phyloP scores from a whole-genome alignment of 2,113 vertebrate genomes.

The Ictidomys tridecemlineatus region DNA sequence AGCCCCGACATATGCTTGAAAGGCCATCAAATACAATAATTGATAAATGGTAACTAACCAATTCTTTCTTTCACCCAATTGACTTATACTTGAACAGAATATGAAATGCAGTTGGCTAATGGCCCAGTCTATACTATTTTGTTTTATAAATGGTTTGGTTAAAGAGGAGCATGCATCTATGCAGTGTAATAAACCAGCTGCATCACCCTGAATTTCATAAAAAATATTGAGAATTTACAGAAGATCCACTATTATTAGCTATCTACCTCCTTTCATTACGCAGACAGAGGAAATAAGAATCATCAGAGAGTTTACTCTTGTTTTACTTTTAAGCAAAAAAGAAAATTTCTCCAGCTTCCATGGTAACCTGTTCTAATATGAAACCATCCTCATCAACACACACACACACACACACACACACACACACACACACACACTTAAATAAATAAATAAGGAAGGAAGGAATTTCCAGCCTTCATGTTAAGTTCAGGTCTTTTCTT shows the following conservation, averaged over 20 bases:
- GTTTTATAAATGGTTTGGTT: slow-evolving; percentile 3
- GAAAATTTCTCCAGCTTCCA: slow-evolving; percentile 10
- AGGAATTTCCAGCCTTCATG: background rate
- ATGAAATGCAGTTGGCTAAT: slow-evolving; percentile 14
- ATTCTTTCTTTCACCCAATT: slow-evolving; percentile 49
- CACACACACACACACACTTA: too few species aligned
- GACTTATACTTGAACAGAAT: slow-evolving; percentile 13
- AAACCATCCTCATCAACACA: background rate
- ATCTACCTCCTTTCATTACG: background rate
- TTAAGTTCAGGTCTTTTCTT: background rate
- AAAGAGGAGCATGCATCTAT: slow-evolving; percentile 4
- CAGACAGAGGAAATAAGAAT: slow-evolving; percentile 11
- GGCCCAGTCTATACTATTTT: background rate
- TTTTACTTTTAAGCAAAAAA: background rate
- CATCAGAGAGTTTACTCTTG: background rate
- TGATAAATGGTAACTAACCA: slow-evolving; percentile 19
- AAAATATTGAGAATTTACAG: background rate
- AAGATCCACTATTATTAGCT: background rate
- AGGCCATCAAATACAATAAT: background rate
- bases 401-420: background rate
- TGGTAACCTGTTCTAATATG: background rate
- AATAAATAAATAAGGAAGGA: background rate
- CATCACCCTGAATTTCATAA: slow-evolving; percentile 1
- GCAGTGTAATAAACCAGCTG: background rate
- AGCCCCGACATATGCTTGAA: background rate